phyloP scores from a whole-genome alignment of 2,888 invertebrate genomes.

The Drosophila parthenogenetica region DNA sequence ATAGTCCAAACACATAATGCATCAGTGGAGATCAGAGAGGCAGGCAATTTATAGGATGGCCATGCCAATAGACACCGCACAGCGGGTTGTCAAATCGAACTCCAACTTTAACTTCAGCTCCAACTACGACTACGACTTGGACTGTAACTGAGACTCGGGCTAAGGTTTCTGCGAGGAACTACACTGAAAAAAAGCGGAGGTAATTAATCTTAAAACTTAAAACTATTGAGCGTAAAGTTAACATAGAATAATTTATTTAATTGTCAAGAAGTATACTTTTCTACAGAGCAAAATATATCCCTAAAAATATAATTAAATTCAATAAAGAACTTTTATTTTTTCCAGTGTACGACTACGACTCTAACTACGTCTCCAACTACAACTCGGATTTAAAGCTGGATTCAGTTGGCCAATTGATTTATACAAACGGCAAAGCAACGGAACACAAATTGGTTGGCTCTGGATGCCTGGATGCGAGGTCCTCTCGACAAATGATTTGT shows the following conservation, averaged over 20 bases:
- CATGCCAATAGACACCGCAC: constrained; percentile 77
- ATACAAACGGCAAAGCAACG: constrained; percentile 81
- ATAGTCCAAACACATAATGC: constrained; percentile 81
- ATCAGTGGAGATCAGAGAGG: constrained; percentile 60
- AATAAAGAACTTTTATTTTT: neutral
- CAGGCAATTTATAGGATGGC: constrained; percentile 77
- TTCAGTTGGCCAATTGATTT: constrained; percentile 73
- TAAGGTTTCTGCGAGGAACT: neutral
- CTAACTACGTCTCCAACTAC: constrained; percentile 1
- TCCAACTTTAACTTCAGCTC: constrained; percentile 42
- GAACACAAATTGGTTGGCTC: constrained; percentile 79
- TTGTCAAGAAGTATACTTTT: too few relatives aligned
- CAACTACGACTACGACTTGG: constrained; percentile 27
- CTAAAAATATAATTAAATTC: too few relatives aligned
- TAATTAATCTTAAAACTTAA: too few relatives aligned
- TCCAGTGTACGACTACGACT: neutral
- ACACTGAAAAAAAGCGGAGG: neutral
- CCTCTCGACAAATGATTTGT: constrained; percentile 67
- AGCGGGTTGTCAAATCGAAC: constrained; percentile 81
- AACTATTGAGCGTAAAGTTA: too few relatives aligned
- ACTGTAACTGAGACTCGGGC: constrained; percentile 7
- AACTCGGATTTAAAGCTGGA: constrained; percentile 11
- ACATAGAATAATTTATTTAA: too few relatives aligned
- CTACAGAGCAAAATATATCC: too few relatives aligned
- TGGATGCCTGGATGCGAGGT: constrained; percentile 36